A percentile compares a stretch with the other conserved stretches of the same genome.
Evolutionary conservation across 2,888 invertebrate species (phyloP).

Genomic region (Subacronicta megacephala): DNA sequence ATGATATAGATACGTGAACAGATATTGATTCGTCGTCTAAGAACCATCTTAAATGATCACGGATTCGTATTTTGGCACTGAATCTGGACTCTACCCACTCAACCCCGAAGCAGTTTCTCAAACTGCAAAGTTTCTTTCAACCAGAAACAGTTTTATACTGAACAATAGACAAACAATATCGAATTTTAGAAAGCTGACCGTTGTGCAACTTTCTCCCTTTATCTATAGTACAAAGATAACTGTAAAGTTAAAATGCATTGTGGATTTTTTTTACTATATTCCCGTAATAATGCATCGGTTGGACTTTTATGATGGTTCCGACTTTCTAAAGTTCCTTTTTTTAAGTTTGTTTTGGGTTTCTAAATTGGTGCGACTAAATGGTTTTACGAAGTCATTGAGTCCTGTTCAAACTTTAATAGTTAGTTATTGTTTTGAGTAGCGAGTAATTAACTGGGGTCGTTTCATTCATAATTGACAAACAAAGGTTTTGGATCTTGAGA

Average conservation of each 20-base stretch:
- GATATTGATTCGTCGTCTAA: not conserved
- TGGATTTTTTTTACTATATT: conserved; percentile 72
- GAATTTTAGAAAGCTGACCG: conserved; percentile 85
- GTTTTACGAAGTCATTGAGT: conserved; percentile 51
- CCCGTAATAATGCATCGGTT: conserved; percentile 65
- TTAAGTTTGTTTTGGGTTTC: conserved; percentile 66
- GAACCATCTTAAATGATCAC: not conserved
- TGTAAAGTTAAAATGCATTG: conserved; percentile 76
- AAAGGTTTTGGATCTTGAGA: conserved; percentile 7
- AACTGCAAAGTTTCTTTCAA: conserved; percentile 62
- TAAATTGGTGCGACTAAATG: conserved; percentile 54
- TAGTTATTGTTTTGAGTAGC: conserved; percentile 43
- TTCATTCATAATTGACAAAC: conserved; percentile 31
- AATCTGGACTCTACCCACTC: conserved; percentile 21
- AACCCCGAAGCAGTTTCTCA: conserved; percentile 34
- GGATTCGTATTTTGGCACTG: conserved; percentile 15
- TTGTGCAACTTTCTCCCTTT: conserved; percentile 88
- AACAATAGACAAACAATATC: conserved; percentile 76
- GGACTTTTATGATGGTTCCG: conserved; percentile 59
- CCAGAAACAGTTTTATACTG: conserved; percentile 63
- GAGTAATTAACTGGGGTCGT: conserved; percentile 34
- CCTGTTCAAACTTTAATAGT: conserved; percentile 50
- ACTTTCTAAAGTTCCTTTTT: conserved; percentile 67
- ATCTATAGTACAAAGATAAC: conserved; percentile 81
- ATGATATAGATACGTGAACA: not conserved